Percentiles rank a stretch among this genome's conserved stretches.
Conservation (phyloP, 2,888 invertebrate species). For the Toxonevra muliebris region DNA sequence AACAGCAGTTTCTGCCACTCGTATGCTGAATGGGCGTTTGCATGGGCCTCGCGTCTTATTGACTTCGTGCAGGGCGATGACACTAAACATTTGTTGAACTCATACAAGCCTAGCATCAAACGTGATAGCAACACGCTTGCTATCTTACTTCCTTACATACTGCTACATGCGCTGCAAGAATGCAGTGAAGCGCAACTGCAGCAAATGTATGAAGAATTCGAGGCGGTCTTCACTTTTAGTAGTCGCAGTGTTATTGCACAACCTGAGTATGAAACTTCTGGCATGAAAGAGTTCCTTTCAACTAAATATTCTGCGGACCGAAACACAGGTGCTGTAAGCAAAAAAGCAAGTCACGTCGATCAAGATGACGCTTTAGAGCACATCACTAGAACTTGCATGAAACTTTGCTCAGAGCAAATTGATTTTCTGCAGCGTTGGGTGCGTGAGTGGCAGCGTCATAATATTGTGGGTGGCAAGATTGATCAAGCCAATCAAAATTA, state of each 20-base stretch:
- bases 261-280: conserved; percentile 37
- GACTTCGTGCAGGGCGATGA: conserved; percentile 70
- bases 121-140: conserved; percentile 77
- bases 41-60: conserved; percentile 79
- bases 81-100: conserved; percentile 71
- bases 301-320: conserved; percentile 47
- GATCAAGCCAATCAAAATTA: conserved; percentile 50
- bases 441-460: conserved; percentile 67
- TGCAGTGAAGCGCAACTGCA: conserved; percentile 63
- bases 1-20: conserved; percentile 75
- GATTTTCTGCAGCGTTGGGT: conserved; percentile 83
- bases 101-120: conserved; percentile 79
- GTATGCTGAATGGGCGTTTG: conserved; percentile 79
- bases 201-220: conserved; percentile 68
- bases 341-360: conserved; percentile 11
- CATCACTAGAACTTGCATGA: conserved; percentile 68
- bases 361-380: conserved; percentile 40
- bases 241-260: conserved; percentile 32
- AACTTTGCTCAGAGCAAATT: conserved; percentile 76
- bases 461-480: conserved; percentile 58
- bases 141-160: conserved; percentile 79
- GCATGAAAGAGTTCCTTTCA: conserved; percentile 52
- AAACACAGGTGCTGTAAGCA: not conserved
- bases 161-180: conserved; percentile 73
- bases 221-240: conserved; percentile 66